These are phyloP conservation scores for Syncerus caffer DNA, from an alignment of 2,797 vertebrate species.

Conservation along the genomic window DNA sequence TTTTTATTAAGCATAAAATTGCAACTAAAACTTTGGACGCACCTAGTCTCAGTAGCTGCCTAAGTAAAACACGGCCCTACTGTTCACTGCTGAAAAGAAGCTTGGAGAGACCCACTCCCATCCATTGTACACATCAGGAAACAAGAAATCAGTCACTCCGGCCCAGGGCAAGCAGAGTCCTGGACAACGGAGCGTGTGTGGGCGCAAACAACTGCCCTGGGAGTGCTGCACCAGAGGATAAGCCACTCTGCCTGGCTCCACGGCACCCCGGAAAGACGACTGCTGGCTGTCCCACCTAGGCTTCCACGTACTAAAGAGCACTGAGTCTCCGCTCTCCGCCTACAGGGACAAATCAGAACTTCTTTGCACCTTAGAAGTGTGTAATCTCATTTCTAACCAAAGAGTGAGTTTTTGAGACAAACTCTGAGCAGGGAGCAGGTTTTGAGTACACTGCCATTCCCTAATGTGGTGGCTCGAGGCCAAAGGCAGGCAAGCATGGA, in stretches of 20 bases:
- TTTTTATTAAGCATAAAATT: neutral
- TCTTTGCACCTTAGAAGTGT: slow-evolving; percentile 11
- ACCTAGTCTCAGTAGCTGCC: neutral
- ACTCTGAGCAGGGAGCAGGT: slow-evolving; percentile 61
- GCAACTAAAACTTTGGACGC: neutral
- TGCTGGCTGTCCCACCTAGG: neutral
- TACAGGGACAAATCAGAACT: neutral
- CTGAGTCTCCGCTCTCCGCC: neutral
- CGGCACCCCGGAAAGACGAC: neutral
- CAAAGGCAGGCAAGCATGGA: slow-evolving; percentile 86
- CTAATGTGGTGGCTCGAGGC: slow-evolving; percentile 82
- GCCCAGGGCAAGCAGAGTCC: slow-evolving; percentile 23
- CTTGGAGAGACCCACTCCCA: neutral
- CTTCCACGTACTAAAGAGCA: rapidly evolving
- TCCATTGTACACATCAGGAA: neutral
- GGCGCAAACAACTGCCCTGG: neutral
- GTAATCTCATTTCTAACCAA: slow-evolving; percentile 47
- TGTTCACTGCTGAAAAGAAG: neutral
- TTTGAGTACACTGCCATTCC: slow-evolving; percentile 77
- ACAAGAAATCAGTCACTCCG: neutral
- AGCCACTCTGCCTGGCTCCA: slow-evolving; percentile 28
- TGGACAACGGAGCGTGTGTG: slow-evolving; percentile 12
- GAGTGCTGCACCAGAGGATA: neutral
- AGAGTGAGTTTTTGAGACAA: slow-evolving; percentile 67
- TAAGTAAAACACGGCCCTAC: neutral